Evolutionary conservation across 1,140 invertebrate genomes (phyloP), one percentile per base, ranked within the genome.

Genomic region (Drosophila jambulina): DNA sequence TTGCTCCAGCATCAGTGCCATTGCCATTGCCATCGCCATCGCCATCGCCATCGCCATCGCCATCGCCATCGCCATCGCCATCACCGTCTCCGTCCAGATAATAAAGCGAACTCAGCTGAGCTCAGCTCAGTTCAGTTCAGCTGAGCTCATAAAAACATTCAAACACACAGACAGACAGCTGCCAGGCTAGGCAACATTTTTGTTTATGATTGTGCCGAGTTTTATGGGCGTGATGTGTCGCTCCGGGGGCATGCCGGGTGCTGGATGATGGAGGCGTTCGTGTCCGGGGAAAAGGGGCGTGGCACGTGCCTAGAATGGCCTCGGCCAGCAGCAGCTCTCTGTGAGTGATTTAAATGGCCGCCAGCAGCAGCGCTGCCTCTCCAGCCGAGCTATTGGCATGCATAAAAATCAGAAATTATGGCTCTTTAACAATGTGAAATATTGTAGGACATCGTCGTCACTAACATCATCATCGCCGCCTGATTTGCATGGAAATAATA

Each of bases 331-430:
- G 54, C 40, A 48, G 58, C 32, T 38, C 57, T 32, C 57, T 29
- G 23, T 32, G 75, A 85, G 72, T 78, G 78, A 85, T 81, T 87
- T 85, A 81, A 86, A 82, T 78, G 82, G 58, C 43, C 36, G 61
- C 36, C 62, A 38, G 61, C 57, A 71, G 49, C 42, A 59, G 38
- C 9, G 29, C 42, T 53, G n/a, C 15, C 53, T 56, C 34, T 23
- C 34, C 23, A n/a, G 21, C 64, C 42, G 32, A 36, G 72, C 54
- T 51, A 80, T 84, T 69, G 60, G 67, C 65, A 68, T 72, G 60
- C 83, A 78, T 78, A 75, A 74, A 75, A 72, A 79, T 77, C 76
- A 67, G 76, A 87, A 77, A 75, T 75, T 69, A 85, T 78, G 64
- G 49, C 46, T 64, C 68, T 77, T 79, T 77, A 82, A 82, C 54